These are phyloP conservation scores for Pseudorectes ferrugineus DNA, from an alignment of 2,113 vertebrate genomes.

Conservation along the genomic window DNA sequence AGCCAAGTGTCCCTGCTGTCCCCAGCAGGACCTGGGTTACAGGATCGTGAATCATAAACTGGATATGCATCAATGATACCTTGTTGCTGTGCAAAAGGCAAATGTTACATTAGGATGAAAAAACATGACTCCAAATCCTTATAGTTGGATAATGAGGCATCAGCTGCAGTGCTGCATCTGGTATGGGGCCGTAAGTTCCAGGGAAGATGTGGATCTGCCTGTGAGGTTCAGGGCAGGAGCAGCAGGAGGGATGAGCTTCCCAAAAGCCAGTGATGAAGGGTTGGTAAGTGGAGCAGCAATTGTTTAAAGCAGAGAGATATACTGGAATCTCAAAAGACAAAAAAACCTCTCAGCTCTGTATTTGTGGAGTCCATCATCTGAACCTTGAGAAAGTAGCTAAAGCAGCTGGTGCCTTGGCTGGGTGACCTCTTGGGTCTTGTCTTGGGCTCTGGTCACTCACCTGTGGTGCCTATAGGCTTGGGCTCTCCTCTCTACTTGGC, in stretches of 20 bases:
- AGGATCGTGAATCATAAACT: neutral
- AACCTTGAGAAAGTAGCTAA: neutral
- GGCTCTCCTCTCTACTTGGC: neutral
- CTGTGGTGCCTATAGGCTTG: neutral
- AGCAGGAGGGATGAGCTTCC: neutral
- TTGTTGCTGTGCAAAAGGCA: neutral
- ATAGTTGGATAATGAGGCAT: neutral
- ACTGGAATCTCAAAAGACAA: neutral
- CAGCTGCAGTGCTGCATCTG: neutral
- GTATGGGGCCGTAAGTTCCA: neutral
- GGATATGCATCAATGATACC: neutral
- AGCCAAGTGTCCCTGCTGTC: neutral
- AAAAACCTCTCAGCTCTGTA: neutral
- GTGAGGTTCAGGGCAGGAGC: neutral
- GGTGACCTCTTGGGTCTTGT: neutral
- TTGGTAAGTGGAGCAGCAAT: neutral
- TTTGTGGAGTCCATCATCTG: neutral
- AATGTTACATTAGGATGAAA: neutral
- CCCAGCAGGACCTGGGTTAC: neutral
- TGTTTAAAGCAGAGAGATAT: neutral
- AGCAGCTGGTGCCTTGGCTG: neutral
- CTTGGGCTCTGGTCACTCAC: rapidly evolving
- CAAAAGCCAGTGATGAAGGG: neutral
- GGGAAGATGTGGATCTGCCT: neutral
- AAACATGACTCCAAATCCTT: neutral